Base-by-base conservation (phyloP, 2,888 invertebrate species). In the Pristionchus exspectatus region DNA sequence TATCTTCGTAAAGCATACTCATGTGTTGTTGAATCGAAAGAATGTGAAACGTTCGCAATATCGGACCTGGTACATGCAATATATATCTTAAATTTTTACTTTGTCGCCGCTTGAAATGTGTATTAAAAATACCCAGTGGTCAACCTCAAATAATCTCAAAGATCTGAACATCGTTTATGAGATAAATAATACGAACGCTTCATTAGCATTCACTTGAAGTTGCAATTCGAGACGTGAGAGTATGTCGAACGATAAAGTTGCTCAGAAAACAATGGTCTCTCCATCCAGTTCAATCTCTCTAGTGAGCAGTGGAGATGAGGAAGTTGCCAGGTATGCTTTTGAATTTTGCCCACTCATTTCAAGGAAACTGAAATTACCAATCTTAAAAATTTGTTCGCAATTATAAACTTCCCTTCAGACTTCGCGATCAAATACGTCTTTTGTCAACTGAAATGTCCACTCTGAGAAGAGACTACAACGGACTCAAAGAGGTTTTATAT, bases 371-470 rank as follows among this genome's bases (percentile, higher is more conserved):
- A 12, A 50, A 50, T 50, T 50, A 10, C 9, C 44, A 50, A 0
- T 50, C 44, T 12, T 3, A 9, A 50, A 7, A 50, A 7, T 50
- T 50, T 50, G 9, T 9, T 50, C 12, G 44, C 44, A 69, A n/a
- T 27, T 7, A n/a, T 59, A 2, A 59, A 5, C 14, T 59, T 7
- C 24, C 21, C 2, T 77, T 50, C 44, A 77, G 77, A 77, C 30
- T 77, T 21, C 69, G 69, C 30, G 69, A 69, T 9, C 77, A 77
- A 77, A 33, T 77, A 5, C 44, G 77, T 21, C 77, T 21, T 12
- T 24, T 77, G n/a, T 44, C 77, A 24, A 44, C 77, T 38, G n/a
- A 77, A 44, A 44, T 77, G 77, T 50, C 77, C 44, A 77, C 77
- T n/a, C 69, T 69, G n/a, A 27, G 14, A 24, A 69, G 69, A 24